These are phyloP conservation scores for Brachyrhaphis roseni DNA, from an alignment of 2,797 vertebrate genomes.

Conservation along the genomic window DNA sequence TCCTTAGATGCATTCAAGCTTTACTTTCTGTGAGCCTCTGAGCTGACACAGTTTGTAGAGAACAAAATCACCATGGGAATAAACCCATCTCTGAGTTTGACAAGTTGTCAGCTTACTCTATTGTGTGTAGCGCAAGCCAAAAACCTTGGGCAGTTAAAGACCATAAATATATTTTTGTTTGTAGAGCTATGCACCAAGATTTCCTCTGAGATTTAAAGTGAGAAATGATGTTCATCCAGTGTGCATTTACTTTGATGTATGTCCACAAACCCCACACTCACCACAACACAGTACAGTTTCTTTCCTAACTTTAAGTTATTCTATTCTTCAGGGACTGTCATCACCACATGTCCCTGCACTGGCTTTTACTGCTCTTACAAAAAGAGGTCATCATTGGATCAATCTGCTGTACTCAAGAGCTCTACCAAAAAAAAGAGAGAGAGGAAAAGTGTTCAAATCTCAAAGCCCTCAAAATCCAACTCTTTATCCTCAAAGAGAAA, in stretches of 20 bases:
- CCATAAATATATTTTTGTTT: conserved; percentile 25
- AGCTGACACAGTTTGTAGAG: conserved; percentile 54
- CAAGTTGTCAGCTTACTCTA: conserved; percentile 39
- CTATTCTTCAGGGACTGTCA: conserved; percentile 54
- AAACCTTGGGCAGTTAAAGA: conserved; percentile 20
- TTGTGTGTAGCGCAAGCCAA: conserved; percentile 50
- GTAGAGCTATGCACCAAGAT: conserved; percentile 23
- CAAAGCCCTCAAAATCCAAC: conserved; percentile 37
- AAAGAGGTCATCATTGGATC: conserved; percentile 63
- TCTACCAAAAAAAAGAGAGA: conserved; percentile 8
- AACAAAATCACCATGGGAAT: conserved; percentile 60
- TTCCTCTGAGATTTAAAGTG: conserved; percentile 24
- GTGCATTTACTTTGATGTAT: conserved; percentile 1
- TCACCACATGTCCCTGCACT: conserved; percentile 52
- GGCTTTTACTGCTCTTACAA: conserved; percentile 44
- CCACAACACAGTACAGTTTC: background rate
- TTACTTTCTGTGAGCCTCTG: conserved; percentile 62
- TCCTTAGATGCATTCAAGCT: conserved; percentile 38
- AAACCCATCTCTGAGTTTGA: conserved; percentile 37
- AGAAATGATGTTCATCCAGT: conserved; percentile 7
- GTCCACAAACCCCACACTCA: conserved; percentile 37
- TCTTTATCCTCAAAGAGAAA: conserved; percentile 47
- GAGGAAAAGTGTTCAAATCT: conserved; percentile 46
- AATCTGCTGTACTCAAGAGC: conserved; percentile 42
- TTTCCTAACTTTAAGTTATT: conserved; percentile 32